A percentile compares a stretch with the other conserved stretches of the same genome.
Conservation (phyloP, 2,888 invertebrate genomes). For the Mystacides longicornis region DNA sequence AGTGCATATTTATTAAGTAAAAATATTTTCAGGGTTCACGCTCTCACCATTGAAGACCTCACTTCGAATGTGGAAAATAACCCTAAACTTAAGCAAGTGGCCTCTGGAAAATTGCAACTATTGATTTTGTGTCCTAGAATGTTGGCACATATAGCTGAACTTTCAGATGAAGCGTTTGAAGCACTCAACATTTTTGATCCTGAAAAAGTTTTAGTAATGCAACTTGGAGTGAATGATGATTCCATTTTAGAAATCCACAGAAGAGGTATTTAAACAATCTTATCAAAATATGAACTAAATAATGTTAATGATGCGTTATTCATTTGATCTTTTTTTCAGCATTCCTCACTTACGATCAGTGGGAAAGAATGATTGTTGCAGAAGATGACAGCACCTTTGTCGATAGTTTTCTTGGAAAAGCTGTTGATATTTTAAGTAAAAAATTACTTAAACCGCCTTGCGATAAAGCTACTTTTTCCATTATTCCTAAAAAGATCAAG, state of each 20-base stretch:
- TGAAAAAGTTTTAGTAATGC: slow-evolving; percentile 71
- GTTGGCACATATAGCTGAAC: slow-evolving; percentile 51
- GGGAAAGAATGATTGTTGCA: slow-evolving; percentile 72
- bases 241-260: slow-evolving; percentile 62
- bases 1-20: no score
- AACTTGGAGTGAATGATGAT: slow-evolving; percentile 70
- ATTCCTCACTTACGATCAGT: slow-evolving; percentile 65
- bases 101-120: slow-evolving; percentile 67
- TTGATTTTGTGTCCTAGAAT: slow-evolving; percentile 73
- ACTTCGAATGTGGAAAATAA: slow-evolving; percentile 45
- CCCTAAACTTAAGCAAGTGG: slow-evolving; percentile 39
- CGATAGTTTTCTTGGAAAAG: slow-evolving; percentile 74
- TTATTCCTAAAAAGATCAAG: slow-evolving; percentile 70
- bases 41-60: slow-evolving; percentile 66
- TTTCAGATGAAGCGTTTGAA: slow-evolving; percentile 45
- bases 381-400: slow-evolving; percentile 81
- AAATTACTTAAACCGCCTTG: slow-evolving; percentile 49
- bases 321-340: slow-evolving; percentile 37
- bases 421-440: slow-evolving; percentile 66
- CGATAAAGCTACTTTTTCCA: slow-evolving; percentile 61
- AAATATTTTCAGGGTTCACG: slow-evolving; percentile 59
- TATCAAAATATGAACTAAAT: neutral
- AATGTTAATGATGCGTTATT: neutral
- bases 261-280: slow-evolving; percentile 44
- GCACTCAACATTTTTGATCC: slow-evolving; percentile 51